Conservation (phyloP, 2,797 vertebrate species). For the Phyllotis vaccarum region DNA sequence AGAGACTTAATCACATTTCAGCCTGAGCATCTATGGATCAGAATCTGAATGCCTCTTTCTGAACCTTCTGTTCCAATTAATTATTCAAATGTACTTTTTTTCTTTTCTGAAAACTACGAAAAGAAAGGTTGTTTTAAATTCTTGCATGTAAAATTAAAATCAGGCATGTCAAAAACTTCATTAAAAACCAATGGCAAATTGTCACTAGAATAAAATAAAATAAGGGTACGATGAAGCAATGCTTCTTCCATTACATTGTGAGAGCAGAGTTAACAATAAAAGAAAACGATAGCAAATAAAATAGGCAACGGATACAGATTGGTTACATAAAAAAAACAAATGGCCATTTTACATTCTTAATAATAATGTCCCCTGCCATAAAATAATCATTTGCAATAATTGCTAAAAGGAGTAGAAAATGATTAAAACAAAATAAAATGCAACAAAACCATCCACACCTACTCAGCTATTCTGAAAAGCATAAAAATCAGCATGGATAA, state of each 20-base stretch:
- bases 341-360: constrained; percentile 32
- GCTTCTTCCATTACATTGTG: neutral
- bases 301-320: constrained; percentile 23
- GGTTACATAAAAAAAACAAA: constrained; percentile 59
- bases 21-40: neutral
- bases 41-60: neutral
- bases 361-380: neutral
- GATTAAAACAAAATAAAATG: constrained; percentile 52
- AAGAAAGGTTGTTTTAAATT: constrained; percentile 13
- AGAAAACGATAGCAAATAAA: constrained; percentile 64
- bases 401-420: neutral
- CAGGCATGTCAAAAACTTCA: constrained; percentile 5
- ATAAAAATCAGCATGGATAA: neutral
- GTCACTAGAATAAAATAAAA: constrained; percentile 53
- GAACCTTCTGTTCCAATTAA: neutral
- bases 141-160: constrained; percentile 38
- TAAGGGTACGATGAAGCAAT: constrained; percentile 42
- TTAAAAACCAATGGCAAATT: constrained; percentile 48
- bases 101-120: constrained; percentile 33
- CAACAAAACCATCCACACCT: neutral
- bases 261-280: constrained; percentile 54
- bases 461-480: constrained; percentile 37
- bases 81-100: neutral
- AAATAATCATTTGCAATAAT: constrained; percentile 41
- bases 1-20: neutral